Percentiles rank a stretch among this genome's conserved stretches.
Conservation (phyloP, 2,113 vertebrate genomes). For the Genyomyrus donnyi region DNA sequence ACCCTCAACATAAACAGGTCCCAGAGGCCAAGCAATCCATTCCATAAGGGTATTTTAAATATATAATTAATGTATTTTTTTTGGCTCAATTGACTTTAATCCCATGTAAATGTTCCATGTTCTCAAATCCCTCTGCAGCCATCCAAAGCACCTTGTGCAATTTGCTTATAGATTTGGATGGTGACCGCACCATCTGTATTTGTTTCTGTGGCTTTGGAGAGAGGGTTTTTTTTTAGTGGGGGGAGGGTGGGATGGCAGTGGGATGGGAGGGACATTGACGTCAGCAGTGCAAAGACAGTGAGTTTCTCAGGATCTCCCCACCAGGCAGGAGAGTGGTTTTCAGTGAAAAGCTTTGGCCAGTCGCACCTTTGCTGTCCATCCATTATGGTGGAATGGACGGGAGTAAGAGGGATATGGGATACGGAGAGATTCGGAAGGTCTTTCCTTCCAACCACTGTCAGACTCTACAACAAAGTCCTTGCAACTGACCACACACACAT, state of each 20-base stretch:
- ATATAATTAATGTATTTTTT: conserved; percentile 5
- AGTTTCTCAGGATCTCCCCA: neutral
- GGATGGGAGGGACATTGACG: neutral
- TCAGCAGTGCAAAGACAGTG: neutral
- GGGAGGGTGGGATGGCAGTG: neutral
- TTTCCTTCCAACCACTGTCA: too few relatives aligned
- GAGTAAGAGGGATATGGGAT: neutral
- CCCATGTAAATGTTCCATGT: conserved; percentile 10
- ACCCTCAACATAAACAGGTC: neutral
- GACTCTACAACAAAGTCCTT: too few relatives aligned
- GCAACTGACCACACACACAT: too few relatives aligned
- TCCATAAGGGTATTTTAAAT: neutral
- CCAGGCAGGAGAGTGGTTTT: neutral
- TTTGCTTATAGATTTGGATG: conserved; percentile 11
- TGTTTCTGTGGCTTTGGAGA: neutral
- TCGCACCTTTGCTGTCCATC: neutral
- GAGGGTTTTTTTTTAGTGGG: neutral
- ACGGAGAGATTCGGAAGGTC: too few relatives aligned
- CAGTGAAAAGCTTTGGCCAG: neutral
- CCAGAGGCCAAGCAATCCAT: conserved; percentile 5
- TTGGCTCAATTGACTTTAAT: conserved; percentile 12
- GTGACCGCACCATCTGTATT: conserved; percentile 8
- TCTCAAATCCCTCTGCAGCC: conserved; percentile 10
- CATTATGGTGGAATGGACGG: neutral
- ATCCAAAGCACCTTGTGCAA: neutral